Evolutionary conservation across 2,113 vertebrate genomes (phyloP).

Genomic region (Gavialis gangeticus): DNA sequence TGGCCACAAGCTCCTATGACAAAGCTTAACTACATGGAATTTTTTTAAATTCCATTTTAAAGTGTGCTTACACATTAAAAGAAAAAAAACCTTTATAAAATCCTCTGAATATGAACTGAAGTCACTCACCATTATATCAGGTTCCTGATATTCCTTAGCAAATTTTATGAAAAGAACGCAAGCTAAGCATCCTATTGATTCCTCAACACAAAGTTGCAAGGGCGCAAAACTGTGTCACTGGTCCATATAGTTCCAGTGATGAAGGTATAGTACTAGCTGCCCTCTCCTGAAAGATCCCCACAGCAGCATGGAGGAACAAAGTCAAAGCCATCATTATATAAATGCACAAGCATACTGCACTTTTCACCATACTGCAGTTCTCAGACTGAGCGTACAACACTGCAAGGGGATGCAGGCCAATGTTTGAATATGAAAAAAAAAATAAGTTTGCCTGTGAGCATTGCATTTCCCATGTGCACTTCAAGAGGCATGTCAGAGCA

Average conservation of each 20-base stretch:
- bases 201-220: neutral
- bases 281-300: neutral
- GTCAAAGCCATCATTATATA: neutral
- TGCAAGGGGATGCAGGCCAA: neutral
- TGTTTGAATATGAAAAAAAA: neutral
- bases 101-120: neutral
- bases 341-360: neutral
- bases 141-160: neutral
- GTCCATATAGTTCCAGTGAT: neutral
- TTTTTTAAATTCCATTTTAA: neutral
- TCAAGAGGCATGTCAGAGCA: neutral
- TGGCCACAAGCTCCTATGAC: neutral
- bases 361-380: neutral
- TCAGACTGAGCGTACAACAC: neutral
- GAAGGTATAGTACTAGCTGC: neutral
- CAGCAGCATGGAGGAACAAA: neutral
- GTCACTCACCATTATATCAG: neutral
- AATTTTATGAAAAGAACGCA: neutral
- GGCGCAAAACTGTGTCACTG: neutral
- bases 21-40: neutral
- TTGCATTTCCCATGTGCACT: neutral
- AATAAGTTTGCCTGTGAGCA: neutral
- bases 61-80: neutral
- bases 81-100: neutral
- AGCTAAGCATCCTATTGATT: neutral